Percentiles rank a stretch among this genome's conserved stretches.
Conservation (phyloP, 2,888 invertebrate species). For the Temnothorax unifasciatus region DNA sequence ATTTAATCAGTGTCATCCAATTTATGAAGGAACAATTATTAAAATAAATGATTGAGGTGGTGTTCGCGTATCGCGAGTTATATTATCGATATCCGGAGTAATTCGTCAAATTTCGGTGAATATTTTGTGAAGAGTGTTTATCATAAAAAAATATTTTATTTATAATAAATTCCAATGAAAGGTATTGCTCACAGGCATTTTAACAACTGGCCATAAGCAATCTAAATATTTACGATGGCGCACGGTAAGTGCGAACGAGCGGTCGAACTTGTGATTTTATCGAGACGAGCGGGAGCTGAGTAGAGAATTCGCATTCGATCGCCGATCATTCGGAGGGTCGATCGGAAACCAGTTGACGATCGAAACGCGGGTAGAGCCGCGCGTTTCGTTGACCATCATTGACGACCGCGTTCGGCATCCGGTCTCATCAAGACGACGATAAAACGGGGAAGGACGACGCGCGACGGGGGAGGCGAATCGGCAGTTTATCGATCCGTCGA, state of each 20-base stretch:
- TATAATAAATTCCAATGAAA: slow-evolving; percentile 4
- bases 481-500: slow-evolving; percentile 72
- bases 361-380: slow-evolving; percentile 48
- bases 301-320: slow-evolving; percentile 58
- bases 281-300: neutral
- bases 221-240: slow-evolving; percentile 16
- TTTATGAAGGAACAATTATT: neutral
- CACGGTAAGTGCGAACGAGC: neutral
- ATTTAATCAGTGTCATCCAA: neutral
- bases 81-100: neutral
- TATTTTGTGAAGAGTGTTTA: slow-evolving; percentile 3
- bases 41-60: neutral
- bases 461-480: slow-evolving; percentile 63
- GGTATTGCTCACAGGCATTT: neutral
- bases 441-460: slow-evolving; percentile 60
- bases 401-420: slow-evolving; percentile 47
- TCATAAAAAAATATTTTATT: neutral
- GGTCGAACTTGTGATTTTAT: slow-evolving; percentile 37
- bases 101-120: neutral
- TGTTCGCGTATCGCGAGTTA: neutral
- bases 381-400: slow-evolving; percentile 42
- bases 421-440: slow-evolving; percentile 61
- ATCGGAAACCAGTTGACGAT: slow-evolving; percentile 48
- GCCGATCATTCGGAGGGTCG: slow-evolving; percentile 26
- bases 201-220: neutral